These are phyloP conservation scores for Falco novaeseelandiae DNA, from an alignment of 2,797 vertebrate species.

Conservation along the genomic window DNA sequence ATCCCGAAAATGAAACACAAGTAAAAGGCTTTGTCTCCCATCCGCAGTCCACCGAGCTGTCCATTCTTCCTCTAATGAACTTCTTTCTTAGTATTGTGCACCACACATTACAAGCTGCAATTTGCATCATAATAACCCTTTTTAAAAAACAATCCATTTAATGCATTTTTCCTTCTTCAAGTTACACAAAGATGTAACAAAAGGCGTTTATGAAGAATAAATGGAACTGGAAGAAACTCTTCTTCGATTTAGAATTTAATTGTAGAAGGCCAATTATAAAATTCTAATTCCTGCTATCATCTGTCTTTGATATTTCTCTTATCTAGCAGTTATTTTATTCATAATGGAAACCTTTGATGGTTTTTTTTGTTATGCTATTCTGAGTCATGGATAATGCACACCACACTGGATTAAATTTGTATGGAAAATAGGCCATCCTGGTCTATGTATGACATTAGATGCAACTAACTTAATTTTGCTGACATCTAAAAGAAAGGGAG, in stretches of 20 bases:
- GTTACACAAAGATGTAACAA: conserved; percentile 23
- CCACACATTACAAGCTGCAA: background rate
- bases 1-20: background rate
- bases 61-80: background rate
- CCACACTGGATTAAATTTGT: conserved; percentile 48
- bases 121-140: conserved; percentile 15
- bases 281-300: conserved; percentile 57
- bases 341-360: conserved; percentile 43
- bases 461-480: conserved; percentile 56
- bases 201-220: conserved; percentile 20
- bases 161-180: background rate
- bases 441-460: conserved; percentile 51
- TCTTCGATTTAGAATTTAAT: conserved; percentile 62
- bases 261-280: conserved; percentile 55
- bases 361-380: conserved; percentile 46
- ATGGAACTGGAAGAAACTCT: background rate
- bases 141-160: background rate
- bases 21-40: background rate
- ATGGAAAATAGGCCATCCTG: conserved; percentile 50
- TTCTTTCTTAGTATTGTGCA: background rate
- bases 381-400: conserved; percentile 35
- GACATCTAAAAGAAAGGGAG: background rate
- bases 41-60: background rate
- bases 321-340: conserved; percentile 60
- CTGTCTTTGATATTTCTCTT: conserved; percentile 55